Evolutionary conservation across 2,113 vertebrate species (phyloP).

Genomic region (Setophaga coronata): DNA sequence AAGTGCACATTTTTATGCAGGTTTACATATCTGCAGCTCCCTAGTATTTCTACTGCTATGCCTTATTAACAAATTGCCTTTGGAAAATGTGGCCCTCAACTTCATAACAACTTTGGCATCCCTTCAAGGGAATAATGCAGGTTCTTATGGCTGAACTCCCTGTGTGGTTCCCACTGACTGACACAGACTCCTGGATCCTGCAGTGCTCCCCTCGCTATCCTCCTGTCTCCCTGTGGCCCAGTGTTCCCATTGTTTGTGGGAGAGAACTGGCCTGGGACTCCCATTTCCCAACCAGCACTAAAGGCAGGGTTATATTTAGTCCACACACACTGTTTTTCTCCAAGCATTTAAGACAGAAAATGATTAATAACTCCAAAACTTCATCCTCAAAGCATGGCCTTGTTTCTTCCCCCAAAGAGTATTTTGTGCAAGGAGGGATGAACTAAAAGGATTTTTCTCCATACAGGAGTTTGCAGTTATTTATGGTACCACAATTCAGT

Average conservation of each 20-base stretch:
- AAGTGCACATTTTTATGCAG: constrained; percentile 29
- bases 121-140: neutral
- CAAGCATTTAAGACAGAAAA: neutral
- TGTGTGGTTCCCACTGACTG: accelerated
- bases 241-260: neutral
- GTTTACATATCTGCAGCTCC: neutral
- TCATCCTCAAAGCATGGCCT: neutral
- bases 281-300: neutral
- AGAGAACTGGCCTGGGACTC: neutral
- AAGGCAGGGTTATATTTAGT: constrained; percentile 15
- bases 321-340: neutral
- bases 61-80: constrained; percentile 15
- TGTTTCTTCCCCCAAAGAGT: neutral
- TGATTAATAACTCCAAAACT: neutral
- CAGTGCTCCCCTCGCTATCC: neutral
- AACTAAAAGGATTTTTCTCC: neutral
- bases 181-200: neutral
- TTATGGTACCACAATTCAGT: neutral
- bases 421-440: neutral
- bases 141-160: neutral
- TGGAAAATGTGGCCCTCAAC: neutral
- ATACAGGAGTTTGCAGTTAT: neutral
- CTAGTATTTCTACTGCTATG: neutral
- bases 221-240: neutral
- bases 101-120: neutral